Evolutionary conservation across 2,113 vertebrate genomes (phyloP).

Genomic region (Chloropsis cyanopogon): DNA sequence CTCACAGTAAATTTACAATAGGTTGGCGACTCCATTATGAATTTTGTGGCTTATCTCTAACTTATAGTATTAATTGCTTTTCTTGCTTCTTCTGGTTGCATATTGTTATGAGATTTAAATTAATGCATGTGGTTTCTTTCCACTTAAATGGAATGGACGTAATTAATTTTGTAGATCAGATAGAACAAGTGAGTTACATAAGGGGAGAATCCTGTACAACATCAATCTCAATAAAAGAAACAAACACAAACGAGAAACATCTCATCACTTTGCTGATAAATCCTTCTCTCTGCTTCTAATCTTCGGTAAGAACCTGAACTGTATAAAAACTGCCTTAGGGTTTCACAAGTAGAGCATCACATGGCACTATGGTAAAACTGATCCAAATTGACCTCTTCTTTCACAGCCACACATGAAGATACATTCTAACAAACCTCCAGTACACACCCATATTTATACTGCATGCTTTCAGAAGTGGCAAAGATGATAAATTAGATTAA

Average conservation of each 20-base stretch:
- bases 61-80: background rate
- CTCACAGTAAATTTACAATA: background rate
- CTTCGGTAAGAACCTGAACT: background rate
- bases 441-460: background rate
- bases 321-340: background rate
- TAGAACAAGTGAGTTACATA: background rate
- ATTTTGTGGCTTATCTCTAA: background rate
- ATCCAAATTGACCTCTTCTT: background rate
- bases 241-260: background rate
- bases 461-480: background rate
- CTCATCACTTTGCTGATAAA: background rate
- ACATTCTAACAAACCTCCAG: background rate
- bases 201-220: background rate
- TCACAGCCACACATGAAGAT: background rate
- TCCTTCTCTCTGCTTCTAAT: background rate
- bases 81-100: background rate
- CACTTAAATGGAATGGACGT: background rate
- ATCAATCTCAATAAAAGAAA: background rate
- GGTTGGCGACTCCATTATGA: background rate
- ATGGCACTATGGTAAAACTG: background rate
- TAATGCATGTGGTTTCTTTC: background rate
- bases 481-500: constrained; percentile 15
- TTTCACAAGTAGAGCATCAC: background rate
- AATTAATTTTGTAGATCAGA: background rate
- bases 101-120: background rate